phyloP scores from a whole-genome alignment of 1,140 invertebrate species.

The Drosophila repletoides region DNA sequence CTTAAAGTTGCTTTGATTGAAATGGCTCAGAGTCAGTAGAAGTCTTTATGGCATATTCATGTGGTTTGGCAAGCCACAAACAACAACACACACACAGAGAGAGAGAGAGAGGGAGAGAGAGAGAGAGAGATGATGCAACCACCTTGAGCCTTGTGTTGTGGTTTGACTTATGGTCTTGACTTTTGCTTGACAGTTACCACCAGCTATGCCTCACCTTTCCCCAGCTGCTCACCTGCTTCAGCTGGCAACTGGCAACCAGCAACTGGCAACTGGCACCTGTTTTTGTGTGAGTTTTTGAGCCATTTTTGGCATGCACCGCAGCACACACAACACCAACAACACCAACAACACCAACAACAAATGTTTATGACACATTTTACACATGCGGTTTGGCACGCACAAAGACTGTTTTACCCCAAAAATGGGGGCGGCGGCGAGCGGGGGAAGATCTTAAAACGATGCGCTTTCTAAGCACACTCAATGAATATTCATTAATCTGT shows the following conservation, averaged over 20 bases:
- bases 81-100: constrained; percentile 15
- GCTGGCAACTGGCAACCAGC: no score
- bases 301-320: constrained; percentile 42
- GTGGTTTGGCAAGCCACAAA: constrained; percentile 31
- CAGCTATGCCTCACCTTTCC: background rate
- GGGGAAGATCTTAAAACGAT: background rate
- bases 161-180: constrained; percentile 70
- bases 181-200: constrained; percentile 43
- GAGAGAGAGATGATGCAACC: constrained; percentile 18
- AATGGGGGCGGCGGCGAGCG: background rate
- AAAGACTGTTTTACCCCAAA: background rate
- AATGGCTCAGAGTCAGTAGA: constrained; percentile 18
- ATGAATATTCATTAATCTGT: constrained; percentile 6
- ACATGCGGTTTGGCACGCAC: constrained; percentile 51
- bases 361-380: constrained; percentile 71
- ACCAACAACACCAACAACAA: no score
- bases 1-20: constrained; percentile 37
- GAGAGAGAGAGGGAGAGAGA: background rate
- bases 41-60: constrained; percentile 25
- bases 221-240: constrained; percentile 14
- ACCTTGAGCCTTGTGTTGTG: constrained; percentile 51
- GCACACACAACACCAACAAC: no score
- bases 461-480: background rate
- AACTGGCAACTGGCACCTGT: constrained; percentile 34
- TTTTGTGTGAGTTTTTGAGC: constrained; percentile 39